Evolutionary conservation across 2,888 invertebrate species (phyloP), one percentile per base, ranked within the genome.

Genomic region (Melitaea athalia): DNA sequence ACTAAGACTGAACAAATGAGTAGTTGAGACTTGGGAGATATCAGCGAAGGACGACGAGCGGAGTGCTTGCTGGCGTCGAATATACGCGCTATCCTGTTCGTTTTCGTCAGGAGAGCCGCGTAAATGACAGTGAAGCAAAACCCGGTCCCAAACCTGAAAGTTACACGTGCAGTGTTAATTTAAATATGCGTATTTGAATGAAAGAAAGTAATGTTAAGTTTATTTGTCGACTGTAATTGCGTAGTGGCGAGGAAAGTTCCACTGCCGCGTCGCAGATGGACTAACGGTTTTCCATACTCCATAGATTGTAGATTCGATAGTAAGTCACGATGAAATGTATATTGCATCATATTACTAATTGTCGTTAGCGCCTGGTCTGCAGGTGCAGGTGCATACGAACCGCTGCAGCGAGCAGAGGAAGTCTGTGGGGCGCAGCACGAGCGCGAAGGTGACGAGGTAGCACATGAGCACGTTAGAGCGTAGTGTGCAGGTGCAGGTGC

Each of bases 121-220:
- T 99, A 99, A 65, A 99, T 98, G 57, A 99, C 97, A 1, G 99
- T 97, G 92, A 99, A 99, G 82, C 98, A 98, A 83, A 99, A 96
- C 1, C 98, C 98, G 0, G 98, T 96, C 12, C 96, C 95, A 79
- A 97, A 97, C 79, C 97, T 97, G 79, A 1, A 64, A 69, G 15
- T 7, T 15, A 50, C 3, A 12, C 17, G 3, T 47, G 17, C 14
- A 24, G 4, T 43, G 55, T 31, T 38, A 42, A 38, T 42, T 49
- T 38, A 38, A 7, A 38, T 8, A 7, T 7, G 5, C n/a, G n/a
- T 38, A 38, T 38, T 7, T 38, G 38, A 7, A 38, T 38, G 8
- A 7, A 38, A 38, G 38, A 24, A 24, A 24, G 24, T 24, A 24
- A 24, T 24, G 3, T 24, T 24, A 1, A 24, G 1, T 24, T 24